Evolutionary conservation across 2,113 vertebrate genomes (phyloP), one percentile per base, ranked within the genome.

Genomic region (Mus pahari): DNA sequence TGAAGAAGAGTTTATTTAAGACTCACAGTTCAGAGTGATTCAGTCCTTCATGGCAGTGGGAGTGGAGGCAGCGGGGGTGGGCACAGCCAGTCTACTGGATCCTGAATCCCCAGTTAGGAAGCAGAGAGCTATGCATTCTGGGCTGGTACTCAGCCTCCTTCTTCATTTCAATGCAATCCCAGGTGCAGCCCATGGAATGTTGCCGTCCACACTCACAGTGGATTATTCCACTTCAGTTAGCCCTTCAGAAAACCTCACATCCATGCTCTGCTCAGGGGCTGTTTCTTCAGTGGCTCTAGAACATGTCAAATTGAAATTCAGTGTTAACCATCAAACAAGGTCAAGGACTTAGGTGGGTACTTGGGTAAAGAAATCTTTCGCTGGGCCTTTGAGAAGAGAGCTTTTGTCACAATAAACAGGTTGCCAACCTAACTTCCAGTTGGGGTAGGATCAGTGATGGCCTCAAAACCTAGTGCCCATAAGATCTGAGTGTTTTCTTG

Each of bases 401-500:
- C 45, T n/a, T 42, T 22, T 11, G 8, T 5, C 13, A 10, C 20
- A 33, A 22, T 10, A 5, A 4, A 3, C 10, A 14, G 5, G 5
- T 90, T 5, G 6, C 28, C n/a, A 13, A 14, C 5, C 17, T 78
- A 42, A 78, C 19, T 84, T 17, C 26, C 28, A 2, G n/a, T 42
- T 71, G 48, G 28, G 31, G 24, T 19, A 22, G 1, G 24, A 83
- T 5, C 26, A 31, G 6, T 20, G 9, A 19, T 7, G 31, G 33
- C 5, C 20, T 73, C 5, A 7, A 79, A 64, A 16, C 20, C 33
- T 1, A 5, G 2, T 13, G 4, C 5, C 1, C 1, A 7, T 64
- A 0, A 14, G 39, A 60, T 50, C 36, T 16, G 0, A 19, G 0
- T 4, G 42, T 39, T 31, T 50, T 55, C 48, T 5, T 53, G 26